Percentiles rank a stretch among this genome's conserved stretches.
These are phyloP conservation scores for Pelosia muscerda DNA, from an alignment of 2,888 invertebrate species.

Conservation along the genomic window DNA sequence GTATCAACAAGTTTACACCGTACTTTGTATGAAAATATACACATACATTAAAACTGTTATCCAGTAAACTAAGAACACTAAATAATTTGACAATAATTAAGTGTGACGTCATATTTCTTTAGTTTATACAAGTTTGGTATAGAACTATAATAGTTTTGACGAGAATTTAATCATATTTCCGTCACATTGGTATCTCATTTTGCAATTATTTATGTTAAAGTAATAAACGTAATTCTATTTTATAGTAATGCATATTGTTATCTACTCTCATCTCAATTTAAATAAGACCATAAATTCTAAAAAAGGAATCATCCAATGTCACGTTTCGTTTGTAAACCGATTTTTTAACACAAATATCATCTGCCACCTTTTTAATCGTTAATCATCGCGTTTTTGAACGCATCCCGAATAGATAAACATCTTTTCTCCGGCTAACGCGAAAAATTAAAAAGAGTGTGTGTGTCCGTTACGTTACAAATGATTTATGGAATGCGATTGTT, in stretches of 20 bases:
- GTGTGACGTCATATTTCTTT: too few species aligned
- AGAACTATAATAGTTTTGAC: too few species aligned
- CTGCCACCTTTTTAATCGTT: conserved; percentile 50
- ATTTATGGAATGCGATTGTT: conserved; percentile 37
- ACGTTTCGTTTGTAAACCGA: conserved; percentile 41
- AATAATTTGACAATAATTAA: too few species aligned
- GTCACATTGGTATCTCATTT: neutral
- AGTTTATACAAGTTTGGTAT: neutral
- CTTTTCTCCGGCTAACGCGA: conserved; percentile 52
- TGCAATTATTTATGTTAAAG: neutral
- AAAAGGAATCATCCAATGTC: conserved; percentile 30
- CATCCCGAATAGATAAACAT: conserved; percentile 53
- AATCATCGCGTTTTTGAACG: conserved; percentile 52
- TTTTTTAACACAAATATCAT: conserved; percentile 50
- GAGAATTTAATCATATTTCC: neutral
- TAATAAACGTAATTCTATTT: neutral
- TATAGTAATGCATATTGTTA: neutral
- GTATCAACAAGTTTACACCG: neutral
- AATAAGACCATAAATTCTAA: neutral
- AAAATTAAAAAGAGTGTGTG: conserved; percentile 52
- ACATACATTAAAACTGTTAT: neutral
- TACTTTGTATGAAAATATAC: neutral
- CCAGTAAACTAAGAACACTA: too few species aligned
- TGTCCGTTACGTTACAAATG: conserved; percentile 48
- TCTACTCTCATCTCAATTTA: neutral